A percentile compares a stretch with the other conserved stretches of the same genome.
phyloP scores from a whole-genome alignment of 2,797 vertebrate genomes.

The Benthosema pterotum region DNA sequence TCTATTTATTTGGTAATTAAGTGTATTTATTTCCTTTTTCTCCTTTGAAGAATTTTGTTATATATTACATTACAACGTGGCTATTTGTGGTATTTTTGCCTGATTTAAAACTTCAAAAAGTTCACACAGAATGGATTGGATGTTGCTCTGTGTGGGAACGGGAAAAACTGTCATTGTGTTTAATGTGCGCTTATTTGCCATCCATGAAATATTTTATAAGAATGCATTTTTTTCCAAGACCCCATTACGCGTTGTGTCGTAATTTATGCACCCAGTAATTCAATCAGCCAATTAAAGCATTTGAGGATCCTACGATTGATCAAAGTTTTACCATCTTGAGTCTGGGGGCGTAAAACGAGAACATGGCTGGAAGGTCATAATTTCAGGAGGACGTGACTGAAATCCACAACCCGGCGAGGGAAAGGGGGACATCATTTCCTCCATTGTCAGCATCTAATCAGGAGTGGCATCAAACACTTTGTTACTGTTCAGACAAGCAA shows the following conservation, averaged over 20 bases:
- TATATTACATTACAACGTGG: conserved; percentile 55
- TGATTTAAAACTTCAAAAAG: conserved; percentile 57
- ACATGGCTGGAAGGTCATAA: conserved; percentile 69
- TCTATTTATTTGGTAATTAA: conserved; percentile 56
- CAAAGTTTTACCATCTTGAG: conserved; percentile 71
- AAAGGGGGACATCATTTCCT: conserved; percentile 74
- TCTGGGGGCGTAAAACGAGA: conserved; percentile 43
- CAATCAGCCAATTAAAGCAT: conserved; percentile 65
- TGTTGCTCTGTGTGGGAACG: conserved; percentile 42
- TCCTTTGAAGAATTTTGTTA: conserved; percentile 58
- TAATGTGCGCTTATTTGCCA: conserved; percentile 68
- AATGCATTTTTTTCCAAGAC: conserved; percentile 71
- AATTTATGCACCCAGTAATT: conserved; percentile 45
- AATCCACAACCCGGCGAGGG: conserved; percentile 80
- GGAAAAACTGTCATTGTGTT: conserved; percentile 61
- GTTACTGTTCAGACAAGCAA: conserved; percentile 74
- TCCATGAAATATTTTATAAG: conserved; percentile 70
- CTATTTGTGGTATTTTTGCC: conserved; percentile 57
- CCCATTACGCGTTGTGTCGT: conserved; percentile 53
- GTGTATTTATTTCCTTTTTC: conserved; percentile 59
- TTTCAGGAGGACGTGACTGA: conserved; percentile 77
- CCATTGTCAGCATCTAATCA: conserved; percentile 82
- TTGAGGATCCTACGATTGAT: conserved; percentile 63
- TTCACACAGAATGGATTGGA: conserved; percentile 47
- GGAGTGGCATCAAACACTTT: conserved; percentile 84